A percentile compares a stretch with the other conserved stretches of the same genome.
These are phyloP conservation scores for Plutomurus gul DNA, from an alignment of 1,140 invertebrate species.

Conservation along the genomic window DNA sequence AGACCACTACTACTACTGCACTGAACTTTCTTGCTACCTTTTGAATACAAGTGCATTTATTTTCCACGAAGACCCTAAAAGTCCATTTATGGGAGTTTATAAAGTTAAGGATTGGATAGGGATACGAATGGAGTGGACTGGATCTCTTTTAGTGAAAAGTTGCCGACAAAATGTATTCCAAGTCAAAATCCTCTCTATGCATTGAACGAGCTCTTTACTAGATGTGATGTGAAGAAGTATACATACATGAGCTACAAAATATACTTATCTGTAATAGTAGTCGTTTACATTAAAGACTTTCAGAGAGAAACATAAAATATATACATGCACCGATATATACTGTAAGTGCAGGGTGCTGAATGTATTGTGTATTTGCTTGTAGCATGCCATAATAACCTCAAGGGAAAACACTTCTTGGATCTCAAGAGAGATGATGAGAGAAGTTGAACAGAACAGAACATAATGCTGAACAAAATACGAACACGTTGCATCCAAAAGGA, in stretches of 20 bases:
- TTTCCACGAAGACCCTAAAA: neutral
- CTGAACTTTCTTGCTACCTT: too few relatives aligned
- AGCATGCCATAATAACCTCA: conserved; percentile 12
- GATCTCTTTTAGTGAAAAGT: neutral
- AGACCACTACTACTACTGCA: too few relatives aligned
- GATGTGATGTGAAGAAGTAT: too few relatives aligned
- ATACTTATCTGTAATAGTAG: too few relatives aligned
- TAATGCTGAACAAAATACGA: conserved; percentile 1
- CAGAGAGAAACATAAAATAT: too few relatives aligned
- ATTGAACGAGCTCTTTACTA: too few relatives aligned
- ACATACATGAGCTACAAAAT: too few relatives aligned
- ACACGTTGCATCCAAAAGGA: neutral
- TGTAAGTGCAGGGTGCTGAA: neutral
- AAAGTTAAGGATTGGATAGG: neutral
- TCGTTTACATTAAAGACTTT: too few relatives aligned
- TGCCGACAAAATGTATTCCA: neutral
- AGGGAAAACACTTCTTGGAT: conserved; percentile 20
- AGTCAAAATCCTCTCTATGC: neutral
- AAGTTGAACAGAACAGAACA: conserved; percentile 26
- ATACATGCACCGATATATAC: too few relatives aligned
- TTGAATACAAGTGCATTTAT: neutral
- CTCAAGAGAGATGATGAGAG: conserved; percentile 13
- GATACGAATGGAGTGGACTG: neutral
- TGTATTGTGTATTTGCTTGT: conserved; percentile 23
- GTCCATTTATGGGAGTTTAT: neutral